Percentiles rank a stretch among this genome's conserved stretches.
phyloP scores from a whole-genome alignment of 2,797 vertebrate genomes.

The Lateolabrax maculatus region DNA sequence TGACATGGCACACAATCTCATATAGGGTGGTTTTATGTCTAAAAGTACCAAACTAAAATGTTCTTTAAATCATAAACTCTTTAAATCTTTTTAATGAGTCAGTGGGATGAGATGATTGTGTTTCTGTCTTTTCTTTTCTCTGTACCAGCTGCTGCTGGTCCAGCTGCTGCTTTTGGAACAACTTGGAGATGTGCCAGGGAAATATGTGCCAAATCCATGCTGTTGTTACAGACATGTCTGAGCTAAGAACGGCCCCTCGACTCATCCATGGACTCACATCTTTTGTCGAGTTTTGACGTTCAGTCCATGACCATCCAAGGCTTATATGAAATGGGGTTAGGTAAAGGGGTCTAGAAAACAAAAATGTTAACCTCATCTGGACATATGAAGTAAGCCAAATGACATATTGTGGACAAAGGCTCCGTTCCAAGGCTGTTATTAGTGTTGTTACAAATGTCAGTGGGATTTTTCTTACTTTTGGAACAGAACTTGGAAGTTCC shows the following conservation, averaged over 20 bases:
- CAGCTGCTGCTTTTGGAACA: slow-evolving; percentile 29
- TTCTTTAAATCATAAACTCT: no score
- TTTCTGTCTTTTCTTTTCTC: not conserved
- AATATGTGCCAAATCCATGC: slow-evolving; percentile 1
- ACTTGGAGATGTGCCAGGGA: slow-evolving; percentile 6
- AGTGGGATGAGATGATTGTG: not conserved
- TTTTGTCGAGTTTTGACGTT: no score
- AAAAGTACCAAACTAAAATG: not conserved
- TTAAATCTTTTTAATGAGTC: not conserved
- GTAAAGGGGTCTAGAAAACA: not conserved
- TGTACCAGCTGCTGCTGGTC: slow-evolving; percentile 16
- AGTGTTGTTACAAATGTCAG: not conserved
- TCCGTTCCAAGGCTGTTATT: no score
- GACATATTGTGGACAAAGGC: not conserved
- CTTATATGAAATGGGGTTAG: not conserved
- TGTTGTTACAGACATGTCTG: slow-evolving; percentile 1
- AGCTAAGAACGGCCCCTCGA: not conserved
- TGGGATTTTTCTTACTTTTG: slow-evolving; percentile 6
- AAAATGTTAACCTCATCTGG: no score
- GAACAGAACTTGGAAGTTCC: not conserved
- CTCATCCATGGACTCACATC: no score
- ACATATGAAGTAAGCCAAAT: not conserved
- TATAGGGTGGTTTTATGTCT: not conserved
- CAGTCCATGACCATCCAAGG: not conserved
- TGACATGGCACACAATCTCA: not conserved